Base-by-base conservation (phyloP, 2,888 invertebrate genomes). In the Neocrepidodera transversa region DNA sequence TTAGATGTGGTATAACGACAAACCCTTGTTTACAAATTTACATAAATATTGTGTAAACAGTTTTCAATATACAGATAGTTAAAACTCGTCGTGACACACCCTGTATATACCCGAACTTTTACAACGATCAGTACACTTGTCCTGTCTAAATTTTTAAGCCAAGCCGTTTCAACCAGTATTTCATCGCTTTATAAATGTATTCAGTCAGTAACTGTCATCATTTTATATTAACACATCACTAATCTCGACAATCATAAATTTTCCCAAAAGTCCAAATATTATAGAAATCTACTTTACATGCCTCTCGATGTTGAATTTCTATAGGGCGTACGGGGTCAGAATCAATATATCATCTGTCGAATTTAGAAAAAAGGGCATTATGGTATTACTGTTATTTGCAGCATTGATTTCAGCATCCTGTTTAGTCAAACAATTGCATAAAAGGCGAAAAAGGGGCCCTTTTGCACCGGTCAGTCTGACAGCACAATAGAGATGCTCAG, bases 281-380 rank as follows among this genome's bases (percentile, higher is more conserved):
- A 67, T 55, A 60, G 63, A 60, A 65, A 60, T 52, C 32, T 42
- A 49, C 32, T 40, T 60, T 56, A 52, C 51, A 64, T 62, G 67
- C 68, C 69, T 66, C 66, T 68, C 63, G 57, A 69, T 26, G 43
- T 35, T 64, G 60, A 68, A 70, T n/a, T 63, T 62, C 62, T 38
- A 50, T 40, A 58, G 59, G 64, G 62, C 63, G 55, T 43, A 48
- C 55, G 43, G 57, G 55, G 56, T 52, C 28, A 45, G 49, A 62
- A 58, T 60, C 73, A 73, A 77, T 77, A 77, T 76, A 77, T 77
- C 77, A 78, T 78, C 76, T 74, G 75, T 73, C 72, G 66, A 68
- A 71, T 64, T 64, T 35, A 54, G 45, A 45, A 45, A 53, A 52
- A 54, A 52, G 56, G 60, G 71, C 69, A 75, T 76, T 76, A 76